phyloP scores from a whole-genome alignment of 2,113 vertebrate genomes.

The Oryzias melastigma region DNA sequence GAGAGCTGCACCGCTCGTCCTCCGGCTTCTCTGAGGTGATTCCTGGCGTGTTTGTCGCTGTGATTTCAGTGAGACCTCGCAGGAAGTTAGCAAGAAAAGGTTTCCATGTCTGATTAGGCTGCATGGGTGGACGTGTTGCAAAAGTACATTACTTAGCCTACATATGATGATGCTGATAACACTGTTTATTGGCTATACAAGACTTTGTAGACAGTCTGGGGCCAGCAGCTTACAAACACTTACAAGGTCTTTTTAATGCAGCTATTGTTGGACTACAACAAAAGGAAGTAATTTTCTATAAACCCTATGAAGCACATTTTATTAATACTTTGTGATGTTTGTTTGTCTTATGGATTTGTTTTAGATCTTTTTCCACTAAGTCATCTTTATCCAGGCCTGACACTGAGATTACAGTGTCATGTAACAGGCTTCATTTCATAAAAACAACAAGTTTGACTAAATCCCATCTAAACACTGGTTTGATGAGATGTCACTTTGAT shows the following conservation, averaged over 20 bases:
- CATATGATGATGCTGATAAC: slow-evolving; percentile 14
- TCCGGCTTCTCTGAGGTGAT: background rate
- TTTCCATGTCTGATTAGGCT: background rate
- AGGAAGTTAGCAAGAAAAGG: slow-evolving; percentile 1
- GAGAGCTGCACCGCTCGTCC: background rate
- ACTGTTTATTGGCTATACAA: slow-evolving; percentile 33
- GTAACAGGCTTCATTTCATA: background rate
- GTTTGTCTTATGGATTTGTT: too few species aligned
- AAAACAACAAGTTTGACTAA: too few species aligned
- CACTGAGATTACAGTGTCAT: background rate
- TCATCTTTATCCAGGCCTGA: background rate
- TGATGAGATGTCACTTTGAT: background rate
- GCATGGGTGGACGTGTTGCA: background rate
- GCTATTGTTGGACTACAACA: background rate
- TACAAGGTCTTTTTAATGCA: background rate
- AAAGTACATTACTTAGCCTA: slow-evolving; percentile 6
- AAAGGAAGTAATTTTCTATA: too few species aligned
- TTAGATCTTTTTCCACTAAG: too few species aligned
- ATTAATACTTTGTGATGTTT: too few species aligned
- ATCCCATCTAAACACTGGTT: too few species aligned
- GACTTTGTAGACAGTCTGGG: slow-evolving; percentile 5
- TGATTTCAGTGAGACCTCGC: background rate
- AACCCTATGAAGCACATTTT: too few species aligned
- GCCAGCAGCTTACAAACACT: background rate
- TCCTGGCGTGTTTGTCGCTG: background rate